A percentile compares a stretch with the other conserved stretches of the same genome.
Evolutionary conservation across 1,140 invertebrate genomes (phyloP).

Genomic region (Geopemphigus sp.): DNA sequence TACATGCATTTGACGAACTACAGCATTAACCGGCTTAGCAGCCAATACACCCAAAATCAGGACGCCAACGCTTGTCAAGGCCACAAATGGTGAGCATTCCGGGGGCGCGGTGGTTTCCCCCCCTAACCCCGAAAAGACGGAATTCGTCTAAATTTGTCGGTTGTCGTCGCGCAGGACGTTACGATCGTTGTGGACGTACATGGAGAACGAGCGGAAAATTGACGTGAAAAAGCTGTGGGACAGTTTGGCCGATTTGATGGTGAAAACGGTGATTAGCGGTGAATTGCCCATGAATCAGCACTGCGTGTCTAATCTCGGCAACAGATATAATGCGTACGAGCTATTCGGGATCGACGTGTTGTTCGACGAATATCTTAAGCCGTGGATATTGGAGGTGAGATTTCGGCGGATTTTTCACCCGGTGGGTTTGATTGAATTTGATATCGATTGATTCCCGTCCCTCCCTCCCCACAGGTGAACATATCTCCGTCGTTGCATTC

Average conservation of each 20-base stretch:
- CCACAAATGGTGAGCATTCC: conserved; percentile 74
- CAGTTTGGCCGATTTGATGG: conserved; percentile 71
- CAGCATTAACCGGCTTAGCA: conserved; percentile 90
- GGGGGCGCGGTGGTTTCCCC: no score
- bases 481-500: conserved; percentile 94
- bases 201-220: conserved; percentile 65
- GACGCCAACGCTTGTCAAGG: conserved; percentile 79
- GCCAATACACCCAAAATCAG: conserved; percentile 81
- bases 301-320: conserved; percentile 68
- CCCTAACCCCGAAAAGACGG: no score
- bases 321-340: conserved; percentile 75
- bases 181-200: conserved; percentile 71
- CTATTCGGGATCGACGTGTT: conserved; percentile 81
- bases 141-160: conserved; percentile 14
- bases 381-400: conserved; percentile 95
- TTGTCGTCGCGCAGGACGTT: conserved; percentile 60
- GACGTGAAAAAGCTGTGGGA: conserved; percentile 77
- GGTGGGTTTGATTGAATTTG: no score
- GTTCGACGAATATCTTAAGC: conserved; percentile 77
- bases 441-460: no score
- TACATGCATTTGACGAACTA: conserved; percentile 99
- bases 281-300: conserved; percentile 72
- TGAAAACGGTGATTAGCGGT: conserved; percentile 78
- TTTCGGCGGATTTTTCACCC: no score
- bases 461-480: conserved; percentile 74